Evolutionary conservation across 2,888 invertebrate species (phyloP).

Genomic region (Globia sparganii): DNA sequence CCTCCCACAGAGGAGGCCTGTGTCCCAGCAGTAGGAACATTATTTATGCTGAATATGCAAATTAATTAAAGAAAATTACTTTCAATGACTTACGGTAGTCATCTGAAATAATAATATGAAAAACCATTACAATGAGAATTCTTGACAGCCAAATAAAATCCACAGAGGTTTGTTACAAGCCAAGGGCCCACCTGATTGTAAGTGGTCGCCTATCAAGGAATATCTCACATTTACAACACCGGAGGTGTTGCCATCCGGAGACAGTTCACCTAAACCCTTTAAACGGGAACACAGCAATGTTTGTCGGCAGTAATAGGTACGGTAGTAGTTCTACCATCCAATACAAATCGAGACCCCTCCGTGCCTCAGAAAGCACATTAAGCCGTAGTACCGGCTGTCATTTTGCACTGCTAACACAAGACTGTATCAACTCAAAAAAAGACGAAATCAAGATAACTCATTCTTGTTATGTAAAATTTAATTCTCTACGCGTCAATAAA

Average conservation of each 20-base stretch:
- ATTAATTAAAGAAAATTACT: neutral
- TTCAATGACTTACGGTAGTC: slow-evolving; percentile 29
- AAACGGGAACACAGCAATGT: too few relatives aligned
- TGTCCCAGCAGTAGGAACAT: too few relatives aligned
- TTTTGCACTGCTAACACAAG: too few relatives aligned
- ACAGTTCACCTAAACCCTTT: neutral
- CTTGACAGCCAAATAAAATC: neutral
- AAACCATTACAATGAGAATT: neutral
- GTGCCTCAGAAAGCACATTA: neutral
- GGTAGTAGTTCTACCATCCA: neutral
- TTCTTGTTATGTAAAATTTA: too few relatives aligned
- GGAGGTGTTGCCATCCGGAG: neutral
- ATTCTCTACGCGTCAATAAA: too few relatives aligned
- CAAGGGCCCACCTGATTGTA: neutral
- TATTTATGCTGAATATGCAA: too few relatives aligned
- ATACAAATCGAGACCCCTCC: neutral
- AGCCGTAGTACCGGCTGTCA: neutral
- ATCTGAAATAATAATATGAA: slow-evolving; percentile 21
- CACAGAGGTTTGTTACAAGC: neutral
- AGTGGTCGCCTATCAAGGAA: neutral
- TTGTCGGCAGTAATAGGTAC: neutral
- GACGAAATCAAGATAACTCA: too few relatives aligned
- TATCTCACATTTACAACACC: too few relatives aligned
- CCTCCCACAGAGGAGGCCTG: too few relatives aligned
- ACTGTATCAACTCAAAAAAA: too few relatives aligned